A percentile compares a stretch with the other conserved stretches of the same genome.
phyloP scores from a whole-genome alignment of 2,888 invertebrate genomes.

The Drosophila helvetica region DNA sequence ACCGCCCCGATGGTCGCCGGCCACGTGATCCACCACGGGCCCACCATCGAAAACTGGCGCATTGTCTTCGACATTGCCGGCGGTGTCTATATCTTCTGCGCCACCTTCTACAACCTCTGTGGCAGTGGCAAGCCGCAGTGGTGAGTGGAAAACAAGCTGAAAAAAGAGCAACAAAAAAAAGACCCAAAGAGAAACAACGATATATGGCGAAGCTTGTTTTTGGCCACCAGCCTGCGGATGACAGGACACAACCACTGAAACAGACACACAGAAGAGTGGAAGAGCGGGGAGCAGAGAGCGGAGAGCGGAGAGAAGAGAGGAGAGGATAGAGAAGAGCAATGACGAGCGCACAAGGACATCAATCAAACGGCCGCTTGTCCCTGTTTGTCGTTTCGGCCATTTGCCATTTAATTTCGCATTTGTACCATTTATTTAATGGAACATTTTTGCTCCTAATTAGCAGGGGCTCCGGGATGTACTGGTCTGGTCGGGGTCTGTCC shows the following conservation, averaged over 20 bases:
- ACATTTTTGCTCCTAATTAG: conserved; percentile 45
- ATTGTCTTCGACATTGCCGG: conserved; percentile 93
- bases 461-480: conserved; percentile 10
- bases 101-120: conserved; percentile 90
- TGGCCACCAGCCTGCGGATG: conserved; percentile 10
- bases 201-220: not conserved
- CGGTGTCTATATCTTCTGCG: conserved; percentile 90
- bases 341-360: conserved; percentile 36
- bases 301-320: not conserved
- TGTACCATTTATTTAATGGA: conserved; percentile 34
- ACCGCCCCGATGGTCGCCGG: conserved; percentile 93
- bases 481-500: conserved; percentile 4
- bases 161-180: not conserved
- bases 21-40: conserved; percentile 91
- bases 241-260: conserved; percentile 10
- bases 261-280: conserved; percentile 7
- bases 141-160: conserved; percentile 87
- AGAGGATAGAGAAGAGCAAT: no score
- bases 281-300: not conserved
- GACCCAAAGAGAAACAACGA: no score
- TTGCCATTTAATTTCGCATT: conserved; percentile 48
- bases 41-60: conserved; percentile 92
- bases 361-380: conserved; percentile 45
- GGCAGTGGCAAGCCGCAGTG: conserved; percentile 90
- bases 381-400: not conserved